These are phyloP conservation scores for Tenthredo distinguenda DNA, from an alignment of 2,888 invertebrate species.

Conservation along the genomic window DNA sequence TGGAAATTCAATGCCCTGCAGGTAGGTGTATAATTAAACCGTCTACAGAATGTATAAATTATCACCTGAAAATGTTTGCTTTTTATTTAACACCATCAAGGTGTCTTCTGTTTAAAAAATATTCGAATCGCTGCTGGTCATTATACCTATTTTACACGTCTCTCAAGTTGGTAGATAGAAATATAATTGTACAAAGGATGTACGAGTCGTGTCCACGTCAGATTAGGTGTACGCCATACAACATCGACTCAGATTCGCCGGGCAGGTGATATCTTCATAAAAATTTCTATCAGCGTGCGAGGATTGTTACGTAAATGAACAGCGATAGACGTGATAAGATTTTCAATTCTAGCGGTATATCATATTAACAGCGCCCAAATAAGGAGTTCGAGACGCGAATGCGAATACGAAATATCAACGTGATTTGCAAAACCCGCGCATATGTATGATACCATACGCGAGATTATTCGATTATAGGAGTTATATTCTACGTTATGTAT, in stretches of 20 bases:
- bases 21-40: not conserved
- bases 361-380: not conserved
- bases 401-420: not conserved
- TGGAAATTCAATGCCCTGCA: not conserved
- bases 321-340: not conserved
- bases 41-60: not conserved
- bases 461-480: not conserved
- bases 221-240: not conserved
- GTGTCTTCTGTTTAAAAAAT: not conserved
- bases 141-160: not conserved
- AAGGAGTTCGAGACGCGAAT: not conserved
- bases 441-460: not conserved
- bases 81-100: not conserved
- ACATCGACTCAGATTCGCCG: not conserved
- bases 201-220: too few relatives aligned
- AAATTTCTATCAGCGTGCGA: not conserved
- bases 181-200: not conserved
- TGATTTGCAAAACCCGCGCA: not conserved
- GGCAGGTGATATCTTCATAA: not conserved
- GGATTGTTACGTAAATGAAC: not conserved
- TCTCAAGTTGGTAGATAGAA: not conserved
- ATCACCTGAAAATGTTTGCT: slow-evolving; percentile 2
- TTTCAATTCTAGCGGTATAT: not conserved
- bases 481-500: not conserved
- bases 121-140: not conserved